Base-by-base conservation (phyloP, 2,797 vertebrate species). In the Chaenodraco wilsoni region DNA sequence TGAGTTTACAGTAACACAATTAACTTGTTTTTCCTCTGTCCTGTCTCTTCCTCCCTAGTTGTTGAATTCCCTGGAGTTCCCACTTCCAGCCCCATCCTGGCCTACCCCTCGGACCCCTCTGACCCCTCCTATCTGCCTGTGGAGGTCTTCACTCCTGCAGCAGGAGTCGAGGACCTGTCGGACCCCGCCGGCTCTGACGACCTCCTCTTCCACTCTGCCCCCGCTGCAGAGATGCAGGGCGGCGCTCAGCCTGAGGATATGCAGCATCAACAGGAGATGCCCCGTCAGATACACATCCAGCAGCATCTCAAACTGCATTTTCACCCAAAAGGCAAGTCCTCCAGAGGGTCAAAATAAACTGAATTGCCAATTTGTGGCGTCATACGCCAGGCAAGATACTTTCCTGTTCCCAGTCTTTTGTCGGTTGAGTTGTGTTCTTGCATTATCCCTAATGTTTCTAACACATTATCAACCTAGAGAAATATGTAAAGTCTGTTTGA, bases 231-330 rank as follows among this genome's bases (percentile, higher is more conserved):
- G 65, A 74, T 19, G 0, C 83, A 74, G 59, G 78, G 65, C 2
- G 72, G 49, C 9, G 43, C 64, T 19, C 69, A 87, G 9, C 65
- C 87, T 0, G 86, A 91, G 0, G 83, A 87, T 21, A 45, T 68
- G 51, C 61, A 33, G 9, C 74, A 74, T 10, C 72, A 77, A 2
- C 57, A 89, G 58, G 77, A 90, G 78, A 66, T 88, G 60, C 90
- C 92, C 2, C 90, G 87, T 49, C 91, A 94, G 86, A 89, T 94
- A 27, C 91, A 93, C 74, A 89, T 93, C 60, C 93, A 93, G 67
- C 93, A 95, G 78, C 93, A 94, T 31, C 90, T 95, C 65, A 94
- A 94, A 74, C 89, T 94, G 55, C 90, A 93, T 78, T 91, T 95
- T 69, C 93, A 94, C 55, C 88, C 88, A 11, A 88, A 92, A 76